Conservation (phyloP, 2,888 invertebrate genomes). For the Mycalesis mineus region DNA sequence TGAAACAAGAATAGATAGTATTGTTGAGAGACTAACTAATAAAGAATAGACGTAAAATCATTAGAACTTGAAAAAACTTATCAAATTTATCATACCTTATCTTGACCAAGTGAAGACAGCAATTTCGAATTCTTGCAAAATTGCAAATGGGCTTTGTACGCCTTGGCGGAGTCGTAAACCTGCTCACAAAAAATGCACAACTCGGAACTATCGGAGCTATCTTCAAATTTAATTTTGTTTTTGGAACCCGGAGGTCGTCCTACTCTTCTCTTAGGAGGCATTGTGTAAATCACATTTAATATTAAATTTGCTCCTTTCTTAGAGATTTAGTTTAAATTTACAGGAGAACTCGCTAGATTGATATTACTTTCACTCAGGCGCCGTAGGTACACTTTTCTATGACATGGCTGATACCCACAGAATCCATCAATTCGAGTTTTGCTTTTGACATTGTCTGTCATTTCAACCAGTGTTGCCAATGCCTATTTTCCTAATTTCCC, state of each 20-base stretch:
- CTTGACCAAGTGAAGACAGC: background rate
- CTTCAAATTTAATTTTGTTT: constrained; percentile 38
- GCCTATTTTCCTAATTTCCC: too few species aligned
- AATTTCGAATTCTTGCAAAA: constrained; percentile 4
- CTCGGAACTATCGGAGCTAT: constrained; percentile 26
- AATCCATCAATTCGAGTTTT: too few species aligned
- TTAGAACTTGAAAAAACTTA: background rate
- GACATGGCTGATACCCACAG: background rate
- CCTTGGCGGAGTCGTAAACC: constrained; percentile 14
- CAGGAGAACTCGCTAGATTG: constrained; percentile 50
- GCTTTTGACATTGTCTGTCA: too few species aligned
- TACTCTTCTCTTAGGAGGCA: constrained; percentile 57
- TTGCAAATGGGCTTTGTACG: constrained; percentile 14
- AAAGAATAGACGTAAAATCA: constrained; percentile 1
- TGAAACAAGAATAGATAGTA: constrained; percentile 32
- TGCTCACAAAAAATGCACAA: constrained; percentile 18
- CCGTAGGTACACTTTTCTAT: constrained; percentile 19
- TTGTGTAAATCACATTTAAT: constrained; percentile 34
- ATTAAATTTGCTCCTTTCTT: constrained; percentile 37
- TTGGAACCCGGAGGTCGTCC: constrained; percentile 46
- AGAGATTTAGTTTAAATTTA: constrained; percentile 22
- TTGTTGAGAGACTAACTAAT: background rate
- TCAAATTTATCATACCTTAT: constrained; percentile 3
- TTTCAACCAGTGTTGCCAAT: too few species aligned
- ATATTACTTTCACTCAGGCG: constrained; percentile 74